These are phyloP conservation scores for Emmelina monodactyla DNA, from an alignment of 2,888 invertebrate species.

Conservation along the genomic window DNA sequence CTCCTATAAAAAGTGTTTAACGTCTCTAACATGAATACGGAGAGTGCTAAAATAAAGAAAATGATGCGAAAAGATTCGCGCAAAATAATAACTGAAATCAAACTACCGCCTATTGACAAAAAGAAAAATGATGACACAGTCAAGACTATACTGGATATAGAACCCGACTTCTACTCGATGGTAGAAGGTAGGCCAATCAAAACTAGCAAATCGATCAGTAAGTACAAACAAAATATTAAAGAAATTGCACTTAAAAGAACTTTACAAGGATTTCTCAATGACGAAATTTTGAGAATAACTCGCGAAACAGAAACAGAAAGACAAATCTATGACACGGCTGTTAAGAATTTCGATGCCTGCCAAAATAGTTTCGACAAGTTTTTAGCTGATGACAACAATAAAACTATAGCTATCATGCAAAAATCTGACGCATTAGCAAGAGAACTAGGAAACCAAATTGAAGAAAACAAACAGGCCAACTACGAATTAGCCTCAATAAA, in stretches of 20 bases:
- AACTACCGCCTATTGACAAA: conserved; percentile 45
- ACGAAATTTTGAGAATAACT: conserved; percentile 49
- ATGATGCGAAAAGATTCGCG: conserved; percentile 21
- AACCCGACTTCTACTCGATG: conserved; percentile 69
- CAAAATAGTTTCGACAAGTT: conserved; percentile 55
- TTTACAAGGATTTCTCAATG: conserved; percentile 38
- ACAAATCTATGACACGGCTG: conserved; percentile 37
- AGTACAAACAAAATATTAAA: conserved; percentile 63
- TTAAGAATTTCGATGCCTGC: conserved; percentile 46
- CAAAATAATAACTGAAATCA: conserved; percentile 36
- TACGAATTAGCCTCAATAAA: conserved; percentile 47
- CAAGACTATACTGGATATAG: conserved; percentile 68
- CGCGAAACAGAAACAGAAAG: conserved; percentile 46
- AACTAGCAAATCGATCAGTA: conserved; percentile 57
- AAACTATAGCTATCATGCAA: conserved; percentile 53
- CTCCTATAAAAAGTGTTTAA: background rate
- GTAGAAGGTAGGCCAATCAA: conserved; percentile 68
- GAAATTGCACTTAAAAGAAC: conserved; percentile 44
- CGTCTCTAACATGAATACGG: conserved; percentile 11
- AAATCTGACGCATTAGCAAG: conserved; percentile 47
- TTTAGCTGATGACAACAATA: conserved; percentile 50
- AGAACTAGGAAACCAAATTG: conserved; percentile 39
- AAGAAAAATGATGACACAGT: conserved; percentile 22
- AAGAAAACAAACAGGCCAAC: conserved; percentile 43
- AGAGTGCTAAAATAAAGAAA: conserved; percentile 27